Conservation (phyloP, 2,797 vertebrate species). For the Epinephelus malabaricus region DNA sequence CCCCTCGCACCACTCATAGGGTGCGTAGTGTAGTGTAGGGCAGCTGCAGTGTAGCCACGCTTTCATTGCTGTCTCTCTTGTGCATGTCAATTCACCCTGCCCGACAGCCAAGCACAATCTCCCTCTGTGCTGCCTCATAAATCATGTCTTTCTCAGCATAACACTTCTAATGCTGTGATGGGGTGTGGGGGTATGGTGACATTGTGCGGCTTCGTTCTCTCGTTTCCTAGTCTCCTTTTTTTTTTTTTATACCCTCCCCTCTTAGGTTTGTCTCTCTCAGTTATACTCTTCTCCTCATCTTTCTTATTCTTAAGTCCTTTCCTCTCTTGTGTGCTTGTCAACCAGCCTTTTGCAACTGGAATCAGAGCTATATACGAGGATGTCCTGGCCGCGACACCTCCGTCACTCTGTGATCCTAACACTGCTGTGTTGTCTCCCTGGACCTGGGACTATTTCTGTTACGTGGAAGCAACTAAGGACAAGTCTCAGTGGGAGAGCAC, state of each 20-base stretch:
- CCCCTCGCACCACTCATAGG: conserved; percentile 47
- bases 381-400: neutral
- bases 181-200: conserved; percentile 44
- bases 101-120: conserved; percentile 77
- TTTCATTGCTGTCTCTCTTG: conserved; percentile 72
- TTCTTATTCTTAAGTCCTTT: conserved; percentile 25
- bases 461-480: conserved; percentile 7
- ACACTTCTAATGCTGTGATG: conserved; percentile 51
- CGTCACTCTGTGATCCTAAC: neutral
- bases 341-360: conserved; percentile 21
- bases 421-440: conserved; percentile 19
- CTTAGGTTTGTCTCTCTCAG: conserved; percentile 11
- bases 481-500: conserved; percentile 18
- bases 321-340: neutral
- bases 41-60: conserved; percentile 79
- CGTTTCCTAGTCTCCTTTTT: conserved; percentile 18
- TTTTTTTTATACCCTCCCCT: neutral
- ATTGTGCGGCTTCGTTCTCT: conserved; percentile 31
- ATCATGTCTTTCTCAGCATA: conserved; percentile 76
- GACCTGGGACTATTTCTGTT: conserved; percentile 33
- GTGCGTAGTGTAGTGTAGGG: conserved; percentile 67
- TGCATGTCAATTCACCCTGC: conserved; percentile 84
- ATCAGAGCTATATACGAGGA: conserved; percentile 2
- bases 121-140: conserved; percentile 83
- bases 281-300: conserved; percentile 20